Conservation (phyloP, 2,888 invertebrate species). For the Pharmacophagus antenor region DNA sequence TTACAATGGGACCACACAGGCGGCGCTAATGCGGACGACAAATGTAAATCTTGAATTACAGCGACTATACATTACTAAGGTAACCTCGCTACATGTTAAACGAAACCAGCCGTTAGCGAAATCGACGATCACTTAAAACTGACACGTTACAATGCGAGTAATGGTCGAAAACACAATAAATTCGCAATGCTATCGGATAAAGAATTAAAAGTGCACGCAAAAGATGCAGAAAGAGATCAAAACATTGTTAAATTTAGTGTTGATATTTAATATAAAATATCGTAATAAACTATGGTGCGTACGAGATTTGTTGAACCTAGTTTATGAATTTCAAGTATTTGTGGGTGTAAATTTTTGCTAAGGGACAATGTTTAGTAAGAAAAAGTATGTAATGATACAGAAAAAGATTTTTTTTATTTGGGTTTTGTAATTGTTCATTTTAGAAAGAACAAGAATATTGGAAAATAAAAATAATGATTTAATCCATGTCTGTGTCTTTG, state of each 20-base stretch:
- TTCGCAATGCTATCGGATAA: conserved; percentile 27
- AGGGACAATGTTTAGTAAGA: no score
- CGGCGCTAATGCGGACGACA: conserved; percentile 40
- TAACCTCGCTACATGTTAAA: conserved; percentile 37
- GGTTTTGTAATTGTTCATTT: no score
- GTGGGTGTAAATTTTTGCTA: no score
- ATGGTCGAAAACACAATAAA: conserved; percentile 32
- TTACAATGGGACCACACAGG: conserved; percentile 46
- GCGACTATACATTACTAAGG: conserved; percentile 34
- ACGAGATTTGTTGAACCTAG: background rate
- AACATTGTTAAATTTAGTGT: background rate
- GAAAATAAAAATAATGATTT: no score
- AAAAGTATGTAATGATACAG: no score
- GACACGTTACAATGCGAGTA: conserved; percentile 35
- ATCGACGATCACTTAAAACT: conserved; percentile 41
- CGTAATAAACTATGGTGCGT: background rate
- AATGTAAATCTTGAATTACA: conserved; percentile 43
- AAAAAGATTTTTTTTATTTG: no score
- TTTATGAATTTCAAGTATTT: background rate
- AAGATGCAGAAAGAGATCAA: conserved; percentile 9
- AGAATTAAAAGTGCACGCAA: conserved; percentile 21
- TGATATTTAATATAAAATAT: background rate
- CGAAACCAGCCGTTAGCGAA: conserved; percentile 39
- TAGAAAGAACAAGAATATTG: no score
- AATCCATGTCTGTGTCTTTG: no score